Percentiles rank a stretch among this genome's conserved stretches.
These are phyloP conservation scores for Brachionus angularis DNA, from an alignment of 1,140 invertebrate species.

Conservation along the genomic window DNA sequence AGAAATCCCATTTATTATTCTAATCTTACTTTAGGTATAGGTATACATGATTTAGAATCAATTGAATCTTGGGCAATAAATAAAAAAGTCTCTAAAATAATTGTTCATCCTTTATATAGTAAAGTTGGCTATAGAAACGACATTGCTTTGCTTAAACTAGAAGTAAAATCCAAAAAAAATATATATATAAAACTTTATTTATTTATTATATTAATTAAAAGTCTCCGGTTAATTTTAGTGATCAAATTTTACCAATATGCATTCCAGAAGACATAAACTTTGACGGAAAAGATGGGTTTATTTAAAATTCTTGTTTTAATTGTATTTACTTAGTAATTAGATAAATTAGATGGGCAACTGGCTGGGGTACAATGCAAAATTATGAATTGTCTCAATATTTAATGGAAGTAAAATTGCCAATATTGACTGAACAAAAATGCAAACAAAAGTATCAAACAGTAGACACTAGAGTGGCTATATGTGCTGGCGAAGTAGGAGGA, in stretches of 20 bases:
- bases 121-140: not conserved
- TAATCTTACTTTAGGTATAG: not conserved
- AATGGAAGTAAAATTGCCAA: constrained; percentile 18
- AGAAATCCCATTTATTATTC: not conserved
- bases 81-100: not conserved
- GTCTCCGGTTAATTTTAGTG: not conserved
- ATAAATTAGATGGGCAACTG: constrained; percentile 1
- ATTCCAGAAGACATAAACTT: not conserved
- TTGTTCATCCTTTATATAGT: constrained; percentile 6
- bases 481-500: not conserved
- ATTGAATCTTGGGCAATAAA: not conserved
- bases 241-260: not conserved
- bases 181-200: no score
- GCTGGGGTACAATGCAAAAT: not conserved
- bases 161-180: not conserved
- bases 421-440: not conserved
- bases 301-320: no score
- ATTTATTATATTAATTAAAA: not conserved
- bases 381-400: not conserved
- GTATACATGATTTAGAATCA: not conserved
- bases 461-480: not conserved
- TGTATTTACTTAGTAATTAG: not conserved
- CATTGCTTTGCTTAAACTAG: constrained; percentile 21
- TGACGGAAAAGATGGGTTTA: no score
- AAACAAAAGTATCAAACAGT: not conserved